Evolutionary conservation across 1,140 invertebrate species (phyloP).

Genomic region (Helicoverpa zea): DNA sequence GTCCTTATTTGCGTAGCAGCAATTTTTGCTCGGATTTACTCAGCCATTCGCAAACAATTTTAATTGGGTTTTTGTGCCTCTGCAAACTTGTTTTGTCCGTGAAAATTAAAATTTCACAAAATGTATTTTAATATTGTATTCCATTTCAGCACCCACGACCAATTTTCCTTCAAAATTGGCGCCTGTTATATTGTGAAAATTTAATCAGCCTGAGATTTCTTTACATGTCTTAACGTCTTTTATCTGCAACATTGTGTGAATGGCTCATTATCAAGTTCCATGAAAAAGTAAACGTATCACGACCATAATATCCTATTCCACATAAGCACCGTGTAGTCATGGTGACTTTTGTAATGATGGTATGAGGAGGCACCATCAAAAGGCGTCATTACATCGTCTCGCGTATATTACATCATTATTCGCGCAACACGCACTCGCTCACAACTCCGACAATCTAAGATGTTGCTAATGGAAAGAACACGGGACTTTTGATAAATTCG

Average conservation of each 20-base stretch:
- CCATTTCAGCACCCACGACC: slow-evolving; percentile 26
- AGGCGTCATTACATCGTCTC: slow-evolving; percentile 76
- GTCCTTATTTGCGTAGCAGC: slow-evolving; percentile 80
- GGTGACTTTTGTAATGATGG: slow-evolving; percentile 80
- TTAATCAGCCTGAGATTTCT: slow-evolving; percentile 10
- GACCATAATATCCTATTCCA: slow-evolving; percentile 67
- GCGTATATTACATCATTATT: slow-evolving; percentile 82
- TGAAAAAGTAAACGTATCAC: slow-evolving; percentile 66
- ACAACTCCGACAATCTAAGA: slow-evolving; percentile 78
- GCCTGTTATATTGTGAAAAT: slow-evolving; percentile 17
- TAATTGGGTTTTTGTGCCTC: slow-evolving; percentile 83
- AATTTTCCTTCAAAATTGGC: slow-evolving; percentile 24
- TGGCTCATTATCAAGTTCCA: slow-evolving; percentile 29
- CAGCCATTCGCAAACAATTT: slow-evolving; percentile 83
- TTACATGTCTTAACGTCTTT: slow-evolving; percentile 30
- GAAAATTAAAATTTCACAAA: slow-evolving; percentile 56
- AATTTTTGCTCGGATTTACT: slow-evolving; percentile 81
- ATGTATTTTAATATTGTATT: slow-evolving; percentile 45
- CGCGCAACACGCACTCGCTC: slow-evolving; percentile 66
- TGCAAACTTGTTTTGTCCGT: slow-evolving; percentile 72
- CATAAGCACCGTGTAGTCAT: slow-evolving; percentile 72
- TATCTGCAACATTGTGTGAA: slow-evolving; percentile 36
- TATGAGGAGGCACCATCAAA: slow-evolving; percentile 69
- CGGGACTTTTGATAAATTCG: slow-evolving; percentile 76
- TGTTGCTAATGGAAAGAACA: slow-evolving; percentile 81